Base-by-base conservation (phyloP, 1,140 invertebrate species). In the Teleogryllus occipitalis region DNA sequence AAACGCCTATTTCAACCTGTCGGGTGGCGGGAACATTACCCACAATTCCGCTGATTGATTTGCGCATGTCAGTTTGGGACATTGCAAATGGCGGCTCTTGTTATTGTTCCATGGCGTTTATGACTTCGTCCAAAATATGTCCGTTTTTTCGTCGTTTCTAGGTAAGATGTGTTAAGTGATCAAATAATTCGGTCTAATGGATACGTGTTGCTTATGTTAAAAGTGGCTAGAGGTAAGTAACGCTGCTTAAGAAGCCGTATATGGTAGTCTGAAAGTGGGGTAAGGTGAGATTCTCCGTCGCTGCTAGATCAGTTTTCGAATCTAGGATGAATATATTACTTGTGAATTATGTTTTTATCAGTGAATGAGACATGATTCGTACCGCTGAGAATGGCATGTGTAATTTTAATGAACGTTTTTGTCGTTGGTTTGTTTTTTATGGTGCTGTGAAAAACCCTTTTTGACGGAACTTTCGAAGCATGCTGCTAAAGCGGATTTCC, bases 61-160 rank as follows among this genome's bases (percentile, higher is more conserved):
- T 88, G 89, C 89, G 89, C 90, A 91, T 90, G 90, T 90, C 89
- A 89, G 87, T 87, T 89, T 85, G 82, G 85, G 85, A 87, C 88
- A 91, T 91, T 92, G 91, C 91, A 92, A 92, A 92, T 92, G 91
- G 91, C 91, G 90, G 89, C 90, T 87, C 89, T 91, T 92, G 90
- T 92, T 92, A 91, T 92, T 92, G 90, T 92, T 80, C 79, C 73
- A 77, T 80, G 79, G 87, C 86, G 86, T 88, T 86, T 85, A 85
- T 85, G 84, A 88, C 85, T 87, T 85, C 85, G 85, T 85, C 85
- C 84, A 85, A 87, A 86, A 87, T 86, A 85, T 87, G 85, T 84
- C 84, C 83, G 84, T 84, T 86, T 86, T 85, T 85, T 85, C 85
- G 84, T 84, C 85, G 85, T 85, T 85, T 82, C 82, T 84, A 88